Conservation (phyloP, 2,888 invertebrate genomes). For the Elgonia sp. region DNA sequence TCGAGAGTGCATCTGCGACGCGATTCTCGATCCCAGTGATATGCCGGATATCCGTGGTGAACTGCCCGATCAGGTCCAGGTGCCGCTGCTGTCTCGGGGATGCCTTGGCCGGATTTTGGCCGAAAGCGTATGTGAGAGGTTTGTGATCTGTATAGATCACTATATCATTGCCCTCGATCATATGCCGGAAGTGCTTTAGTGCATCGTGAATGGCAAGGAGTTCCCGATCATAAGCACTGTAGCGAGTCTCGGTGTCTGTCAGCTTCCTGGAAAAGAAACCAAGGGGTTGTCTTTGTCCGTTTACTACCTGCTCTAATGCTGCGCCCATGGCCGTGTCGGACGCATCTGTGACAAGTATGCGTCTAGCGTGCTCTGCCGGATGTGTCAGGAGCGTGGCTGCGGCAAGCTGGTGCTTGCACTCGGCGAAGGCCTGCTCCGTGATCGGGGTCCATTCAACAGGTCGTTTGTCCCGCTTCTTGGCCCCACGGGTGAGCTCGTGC, state of each 20-base stretch:
- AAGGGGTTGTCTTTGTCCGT: slow-evolving; percentile 20
- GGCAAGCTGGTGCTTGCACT: not conserved
- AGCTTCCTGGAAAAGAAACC: slow-evolving; percentile 48
- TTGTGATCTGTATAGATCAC: not conserved
- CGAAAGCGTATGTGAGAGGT: not conserved
- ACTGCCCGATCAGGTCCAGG: too few relatives aligned
- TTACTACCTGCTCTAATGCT: slow-evolving; percentile 37
- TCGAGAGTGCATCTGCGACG: not conserved
- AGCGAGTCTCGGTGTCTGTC: not conserved
- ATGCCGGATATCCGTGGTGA: too few relatives aligned
- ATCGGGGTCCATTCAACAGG: not conserved
- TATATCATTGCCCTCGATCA: not conserved
- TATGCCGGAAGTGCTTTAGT: not conserved
- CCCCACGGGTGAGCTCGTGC: not conserved
- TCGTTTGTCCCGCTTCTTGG: not conserved
- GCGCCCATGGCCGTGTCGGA: slow-evolving; percentile 56
- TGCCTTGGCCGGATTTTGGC: not conserved
- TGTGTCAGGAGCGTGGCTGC: not conserved
- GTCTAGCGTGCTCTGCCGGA: slow-evolving; percentile 20
- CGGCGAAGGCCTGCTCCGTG: not conserved
- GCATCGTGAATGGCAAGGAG: not conserved
- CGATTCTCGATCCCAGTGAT: not conserved
- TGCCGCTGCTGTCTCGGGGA: too few relatives aligned
- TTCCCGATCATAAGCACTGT: not conserved
- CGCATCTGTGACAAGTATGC: slow-evolving; percentile 43